Percentiles rank a stretch among this genome's conserved stretches.
phyloP scores from a whole-genome alignment of 2,888 invertebrate species.

The Drosophila mimetica region DNA sequence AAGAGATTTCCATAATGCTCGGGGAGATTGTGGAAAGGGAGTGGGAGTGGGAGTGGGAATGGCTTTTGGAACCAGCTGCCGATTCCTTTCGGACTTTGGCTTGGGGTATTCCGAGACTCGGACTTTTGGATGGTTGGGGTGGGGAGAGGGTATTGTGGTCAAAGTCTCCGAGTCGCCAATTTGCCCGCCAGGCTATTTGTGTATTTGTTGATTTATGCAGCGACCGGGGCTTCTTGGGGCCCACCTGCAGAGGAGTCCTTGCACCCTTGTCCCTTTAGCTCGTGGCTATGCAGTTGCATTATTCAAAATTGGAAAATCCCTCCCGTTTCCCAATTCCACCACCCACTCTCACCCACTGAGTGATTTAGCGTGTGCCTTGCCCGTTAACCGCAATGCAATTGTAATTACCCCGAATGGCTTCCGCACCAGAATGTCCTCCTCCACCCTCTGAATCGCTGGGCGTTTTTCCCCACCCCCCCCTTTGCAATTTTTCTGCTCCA shows the following conservation, averaged over 20 bases:
- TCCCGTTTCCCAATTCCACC: background rate
- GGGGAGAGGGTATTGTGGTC: conserved; percentile 19
- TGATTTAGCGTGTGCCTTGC: conserved; percentile 72
- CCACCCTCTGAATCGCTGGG: background rate
- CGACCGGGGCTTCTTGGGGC: conserved; percentile 49
- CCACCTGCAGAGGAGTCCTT: conserved; percentile 21
- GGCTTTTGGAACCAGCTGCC: conserved; percentile 28
- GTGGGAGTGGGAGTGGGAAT: conserved; percentile 18
- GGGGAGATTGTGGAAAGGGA: conserved; percentile 19
- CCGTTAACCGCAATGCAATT: conserved; percentile 78
- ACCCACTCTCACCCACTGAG: conserved; percentile 38
- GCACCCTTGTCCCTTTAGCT: background rate
- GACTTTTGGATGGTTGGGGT: background rate
- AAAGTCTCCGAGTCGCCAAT: conserved; percentile 48
- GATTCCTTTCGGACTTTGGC: conserved; percentile 31
- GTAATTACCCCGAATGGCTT: conserved; percentile 76
- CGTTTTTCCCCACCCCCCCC: background rate
- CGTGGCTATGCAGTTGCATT: conserved; percentile 59
- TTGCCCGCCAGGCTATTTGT: conserved; percentile 65
- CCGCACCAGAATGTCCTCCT: conserved; percentile 42
- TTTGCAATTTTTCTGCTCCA: conserved; percentile 37
- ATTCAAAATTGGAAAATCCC: conserved; percentile 67
- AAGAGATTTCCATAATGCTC: conserved; percentile 72
- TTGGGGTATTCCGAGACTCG: conserved; percentile 2
- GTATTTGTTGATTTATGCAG: conserved; percentile 75